phyloP scores from a whole-genome alignment of 1,140 invertebrate genomes.

The Microplitis demolitor region DNA sequence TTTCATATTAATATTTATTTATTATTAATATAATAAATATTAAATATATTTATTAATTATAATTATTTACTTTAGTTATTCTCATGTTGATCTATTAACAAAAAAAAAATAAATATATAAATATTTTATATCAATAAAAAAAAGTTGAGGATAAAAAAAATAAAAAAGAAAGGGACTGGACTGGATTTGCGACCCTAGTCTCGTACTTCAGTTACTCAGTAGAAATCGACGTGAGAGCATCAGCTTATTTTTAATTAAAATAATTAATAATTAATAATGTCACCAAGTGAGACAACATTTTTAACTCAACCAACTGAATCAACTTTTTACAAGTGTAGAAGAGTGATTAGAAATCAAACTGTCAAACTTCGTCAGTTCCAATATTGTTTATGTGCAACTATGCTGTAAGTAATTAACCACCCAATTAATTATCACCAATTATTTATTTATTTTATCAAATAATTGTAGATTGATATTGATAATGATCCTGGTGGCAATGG shows the following conservation, averaged over 20 bases:
- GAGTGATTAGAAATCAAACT: background rate
- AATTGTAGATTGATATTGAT: background rate
- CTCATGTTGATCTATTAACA: no score
- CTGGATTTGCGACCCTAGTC: no score
- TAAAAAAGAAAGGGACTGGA: no score
- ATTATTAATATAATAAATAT: no score
- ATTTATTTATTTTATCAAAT: background rate
- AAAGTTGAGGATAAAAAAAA: no score
- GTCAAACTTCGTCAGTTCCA: constrained; percentile 1
- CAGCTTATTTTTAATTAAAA: background rate
- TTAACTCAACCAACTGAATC: background rate
- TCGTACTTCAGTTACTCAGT: no score
- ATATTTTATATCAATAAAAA: no score
- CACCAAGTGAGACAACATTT: background rate
- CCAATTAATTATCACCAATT: background rate
- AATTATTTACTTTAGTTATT: no score
- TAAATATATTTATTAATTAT: no score
- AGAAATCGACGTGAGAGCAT: background rate
- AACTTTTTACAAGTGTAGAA: background rate
- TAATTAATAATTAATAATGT: background rate
- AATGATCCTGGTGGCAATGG: background rate
- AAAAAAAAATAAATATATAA: no score
- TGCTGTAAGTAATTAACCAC: background rate
- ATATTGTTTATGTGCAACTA: background rate
- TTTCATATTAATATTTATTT: no score